Conservation (phyloP, 2,888 invertebrate genomes). For the Parelbella ahira region DNA sequence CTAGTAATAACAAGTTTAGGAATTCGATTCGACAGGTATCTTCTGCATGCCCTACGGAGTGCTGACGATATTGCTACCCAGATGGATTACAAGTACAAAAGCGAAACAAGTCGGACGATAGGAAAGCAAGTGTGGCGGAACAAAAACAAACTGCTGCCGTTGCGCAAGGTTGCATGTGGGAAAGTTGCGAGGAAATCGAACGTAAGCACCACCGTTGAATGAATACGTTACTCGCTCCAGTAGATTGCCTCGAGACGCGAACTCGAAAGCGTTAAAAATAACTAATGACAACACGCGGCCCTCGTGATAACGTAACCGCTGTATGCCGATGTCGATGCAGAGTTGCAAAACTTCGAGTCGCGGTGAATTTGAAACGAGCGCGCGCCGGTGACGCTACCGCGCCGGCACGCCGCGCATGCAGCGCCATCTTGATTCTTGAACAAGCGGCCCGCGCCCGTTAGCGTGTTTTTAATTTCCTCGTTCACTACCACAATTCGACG, state of each 20-base stretch:
- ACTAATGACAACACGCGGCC: constrained; percentile 75
- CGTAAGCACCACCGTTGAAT: constrained; percentile 55
- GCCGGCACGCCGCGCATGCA: constrained; percentile 74
- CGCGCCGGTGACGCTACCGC: constrained; percentile 62
- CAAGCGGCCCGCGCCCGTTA: constrained; percentile 53
- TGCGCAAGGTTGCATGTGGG: constrained; percentile 74
- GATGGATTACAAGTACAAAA: no score
- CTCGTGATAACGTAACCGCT: constrained; percentile 67
- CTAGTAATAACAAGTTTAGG: no score
- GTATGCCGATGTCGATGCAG: constrained; percentile 31
- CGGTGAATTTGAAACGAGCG: constrained; percentile 65
- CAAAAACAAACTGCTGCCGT: constrained; percentile 65
- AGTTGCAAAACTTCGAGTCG: constrained; percentile 67
- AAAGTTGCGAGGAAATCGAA: constrained; percentile 70
- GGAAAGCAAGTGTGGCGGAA: constrained; percentile 70
- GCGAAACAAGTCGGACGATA: constrained; percentile 35
- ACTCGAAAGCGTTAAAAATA: constrained; percentile 70
- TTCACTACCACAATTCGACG: constrained; percentile 20
- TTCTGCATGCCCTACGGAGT: no score
- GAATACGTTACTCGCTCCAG: constrained; percentile 56
- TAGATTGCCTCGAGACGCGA: constrained; percentile 41
- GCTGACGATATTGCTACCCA: no score
- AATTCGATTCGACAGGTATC: no score
- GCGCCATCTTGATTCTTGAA: constrained; percentile 68
- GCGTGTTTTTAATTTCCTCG: constrained; percentile 56